A percentile compares a stretch with the other conserved stretches of the same genome.
These are phyloP conservation scores for Hestina assimilis DNA, from an alignment of 1,140 invertebrate genomes.

Conservation along the genomic window DNA sequence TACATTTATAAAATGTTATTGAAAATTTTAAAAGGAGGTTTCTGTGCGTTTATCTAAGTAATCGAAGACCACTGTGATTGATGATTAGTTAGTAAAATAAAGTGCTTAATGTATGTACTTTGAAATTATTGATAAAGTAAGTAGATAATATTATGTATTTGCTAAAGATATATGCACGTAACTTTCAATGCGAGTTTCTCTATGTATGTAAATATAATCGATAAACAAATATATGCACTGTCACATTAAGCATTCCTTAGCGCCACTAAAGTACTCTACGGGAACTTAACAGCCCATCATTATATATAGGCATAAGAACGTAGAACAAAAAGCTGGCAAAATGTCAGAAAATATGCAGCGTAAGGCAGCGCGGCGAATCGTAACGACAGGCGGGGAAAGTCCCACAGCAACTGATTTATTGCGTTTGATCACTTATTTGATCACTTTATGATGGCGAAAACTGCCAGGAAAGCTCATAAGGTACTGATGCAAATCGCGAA, in stretches of 20 bases:
- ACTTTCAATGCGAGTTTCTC: background rate
- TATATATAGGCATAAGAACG: constrained; percentile 59
- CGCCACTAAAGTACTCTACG: constrained; percentile 23
- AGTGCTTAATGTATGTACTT: too few relatives aligned
- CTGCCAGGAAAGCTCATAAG: constrained; percentile 65
- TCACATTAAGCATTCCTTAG: constrained; percentile 17
- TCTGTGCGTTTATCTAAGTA: too few relatives aligned
- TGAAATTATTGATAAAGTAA: too few relatives aligned
- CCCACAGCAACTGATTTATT: constrained; percentile 57
- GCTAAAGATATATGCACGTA: too few relatives aligned
- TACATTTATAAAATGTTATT: too few relatives aligned
- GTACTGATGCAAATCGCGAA: constrained; percentile 62
- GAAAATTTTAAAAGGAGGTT: too few relatives aligned
- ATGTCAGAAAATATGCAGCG: constrained; percentile 52
- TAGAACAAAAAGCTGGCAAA: constrained; percentile 60
- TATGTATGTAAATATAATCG: background rate
- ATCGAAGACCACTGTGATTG: too few relatives aligned
- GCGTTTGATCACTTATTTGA: constrained; percentile 71
- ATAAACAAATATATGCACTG: background rate
- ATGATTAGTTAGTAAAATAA: too few relatives aligned
- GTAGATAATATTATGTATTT: too few relatives aligned
- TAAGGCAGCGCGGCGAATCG: constrained; percentile 56
- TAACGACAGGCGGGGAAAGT: constrained; percentile 67
- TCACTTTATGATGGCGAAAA: constrained; percentile 74
- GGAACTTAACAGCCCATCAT: constrained; percentile 45